phyloP scores from a whole-genome alignment of 2,797 vertebrate species.

The Micrastur ruficollis region DNA sequence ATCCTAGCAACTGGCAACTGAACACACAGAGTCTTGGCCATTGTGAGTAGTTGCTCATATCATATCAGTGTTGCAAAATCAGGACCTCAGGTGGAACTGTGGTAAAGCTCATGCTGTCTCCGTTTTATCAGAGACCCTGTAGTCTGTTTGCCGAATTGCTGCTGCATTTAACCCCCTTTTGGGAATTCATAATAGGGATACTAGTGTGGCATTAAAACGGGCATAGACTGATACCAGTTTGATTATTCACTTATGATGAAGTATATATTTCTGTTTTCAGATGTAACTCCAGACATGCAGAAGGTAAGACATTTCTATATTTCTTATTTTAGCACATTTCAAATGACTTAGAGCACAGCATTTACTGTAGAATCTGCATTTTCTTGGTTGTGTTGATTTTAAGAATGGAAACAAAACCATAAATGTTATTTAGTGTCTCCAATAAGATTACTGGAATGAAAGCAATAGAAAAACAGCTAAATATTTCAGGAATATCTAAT shows the following conservation, averaged over 20 bases:
- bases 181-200: not conserved
- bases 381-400: not conserved
- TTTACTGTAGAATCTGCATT: not conserved
- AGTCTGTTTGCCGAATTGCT: not conserved
- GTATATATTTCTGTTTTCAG: slow-evolving; percentile 68
- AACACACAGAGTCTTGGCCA: not conserved
- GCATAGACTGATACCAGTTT: not conserved
- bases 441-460: not conserved
- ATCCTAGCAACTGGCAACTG: not conserved
- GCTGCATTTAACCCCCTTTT: not conserved
- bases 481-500: not conserved
- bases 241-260: not conserved
- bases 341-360: not conserved
- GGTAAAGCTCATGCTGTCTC: not conserved
- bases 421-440: not conserved
- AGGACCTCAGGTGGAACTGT: not conserved
- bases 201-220: not conserved
- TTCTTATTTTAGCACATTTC: not conserved
- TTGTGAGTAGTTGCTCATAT: not conserved
- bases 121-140: not conserved
- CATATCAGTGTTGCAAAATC: not conserved
- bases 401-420: not conserved
- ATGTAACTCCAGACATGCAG: slow-evolving; percentile 76
- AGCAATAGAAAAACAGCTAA: not conserved
- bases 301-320: slow-evolving; percentile 72